Conservation (phyloP, 53 echinoderm and acorn worm species). For the Luidia sarsii region DNA sequence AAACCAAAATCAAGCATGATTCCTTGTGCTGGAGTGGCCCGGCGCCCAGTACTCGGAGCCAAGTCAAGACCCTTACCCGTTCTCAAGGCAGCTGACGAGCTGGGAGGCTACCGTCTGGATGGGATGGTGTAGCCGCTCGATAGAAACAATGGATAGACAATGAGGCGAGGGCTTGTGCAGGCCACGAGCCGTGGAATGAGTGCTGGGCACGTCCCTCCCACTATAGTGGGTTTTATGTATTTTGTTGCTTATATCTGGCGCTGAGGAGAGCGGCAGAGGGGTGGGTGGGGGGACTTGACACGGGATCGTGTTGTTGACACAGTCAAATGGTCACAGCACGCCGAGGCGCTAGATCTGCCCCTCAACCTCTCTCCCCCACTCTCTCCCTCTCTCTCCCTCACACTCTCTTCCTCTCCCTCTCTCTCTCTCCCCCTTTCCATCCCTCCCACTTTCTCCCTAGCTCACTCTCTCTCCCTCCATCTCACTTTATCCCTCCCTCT, state of each 20-base stretch:
- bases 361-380: not conserved
- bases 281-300: slow-evolving; percentile 6
- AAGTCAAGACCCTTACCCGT: slow-evolving; percentile 51
- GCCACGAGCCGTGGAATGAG: slow-evolving; percentile 52
- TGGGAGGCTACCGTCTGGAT: slow-evolving; percentile 4
- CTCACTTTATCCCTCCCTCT: not conserved
- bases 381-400: not conserved
- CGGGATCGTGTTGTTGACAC: slow-evolving; percentile 36
- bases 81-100: slow-evolving; percentile 30
- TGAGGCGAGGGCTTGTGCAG: slow-evolving; percentile 34
- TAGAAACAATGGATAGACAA: slow-evolving; percentile 45
- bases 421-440: too few species aligned
- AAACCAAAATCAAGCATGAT: slow-evolving; percentile 57
- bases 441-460: not conserved
- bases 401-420: not conserved
- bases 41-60: slow-evolving; percentile 3
- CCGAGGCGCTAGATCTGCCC: too few species aligned
- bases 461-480: not conserved
- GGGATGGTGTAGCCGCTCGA: slow-evolving; percentile 13
- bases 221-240: slow-evolving; percentile 37
- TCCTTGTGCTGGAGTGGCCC: slow-evolving; percentile 42
- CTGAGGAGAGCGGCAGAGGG: not conserved
- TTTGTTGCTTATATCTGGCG: slow-evolving; percentile 1
- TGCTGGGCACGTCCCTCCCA: slow-evolving; percentile 36
- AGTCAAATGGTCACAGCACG: slow-evolving; percentile 49